Base-by-base conservation (phyloP, 2,888 invertebrate species). In the Acleris literana region DNA sequence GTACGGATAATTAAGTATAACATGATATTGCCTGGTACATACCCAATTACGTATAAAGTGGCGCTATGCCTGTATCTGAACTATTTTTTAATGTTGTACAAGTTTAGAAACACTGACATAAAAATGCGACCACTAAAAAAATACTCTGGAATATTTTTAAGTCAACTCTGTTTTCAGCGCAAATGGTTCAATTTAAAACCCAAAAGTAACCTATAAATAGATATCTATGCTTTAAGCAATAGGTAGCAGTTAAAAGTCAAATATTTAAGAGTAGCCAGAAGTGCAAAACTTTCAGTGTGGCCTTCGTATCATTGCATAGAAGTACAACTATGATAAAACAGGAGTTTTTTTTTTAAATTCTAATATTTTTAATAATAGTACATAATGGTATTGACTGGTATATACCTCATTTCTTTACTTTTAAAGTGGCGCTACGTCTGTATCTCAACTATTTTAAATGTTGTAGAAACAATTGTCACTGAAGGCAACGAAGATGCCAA, bases 21-120 rank as follows among this genome's bases (percentile, higher is more conserved):
- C 55, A 65, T 60, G 55, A 60, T 65, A 60, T 65, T 65, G 60
- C 60, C 60, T 65, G 64, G 64, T 65, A 60, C 64, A 65, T 49
- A 65, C 25, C 25, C 64, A 17, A 48, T 59, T 55, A 60, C 59
- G 48, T 39, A 22, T 60, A 55, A 22, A 3, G 20, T 22, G 22
- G 44, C 44, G 55, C 43, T 43, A 18, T 56, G 20, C 11, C 9
- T 22, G 20, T 25, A 20, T 20, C 44, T 56, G 20, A 56, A 20
- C 44, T 56, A 44, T 25, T 56, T 43, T 44, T 56, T 11, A 39
- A 44, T 20, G 44, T 44, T 29, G 29, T 29, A 29, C 29, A 29
- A 29, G 29, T 44, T n/a, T 57, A 56, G 46, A 56, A 43, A 52
- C n/a, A 25, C 51, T 39, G 33, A 61, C 61, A 66, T 51, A 29